Percentiles rank a stretch among this genome's conserved stretches.
Evolutionary conservation across 2,797 vertebrate species (phyloP).

Genomic region (Gymnocypris eckloni): DNA sequence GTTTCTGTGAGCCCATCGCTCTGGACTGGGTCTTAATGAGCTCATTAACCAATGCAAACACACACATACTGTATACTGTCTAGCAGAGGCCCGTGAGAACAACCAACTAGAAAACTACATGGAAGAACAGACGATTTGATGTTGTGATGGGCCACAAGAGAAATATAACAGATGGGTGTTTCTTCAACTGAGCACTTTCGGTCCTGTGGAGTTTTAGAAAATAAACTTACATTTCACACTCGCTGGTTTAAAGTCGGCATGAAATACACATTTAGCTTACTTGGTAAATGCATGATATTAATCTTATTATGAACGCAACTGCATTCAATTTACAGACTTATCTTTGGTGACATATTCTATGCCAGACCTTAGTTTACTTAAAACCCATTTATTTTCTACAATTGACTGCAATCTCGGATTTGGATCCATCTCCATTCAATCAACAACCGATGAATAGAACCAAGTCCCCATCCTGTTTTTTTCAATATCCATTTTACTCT

Average conservation of each 20-base stretch:
- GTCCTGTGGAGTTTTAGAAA: background rate
- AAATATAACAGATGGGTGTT: conserved; percentile 15
- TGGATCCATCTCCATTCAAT: too few relatives aligned
- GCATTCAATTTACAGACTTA: background rate
- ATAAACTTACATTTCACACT: background rate
- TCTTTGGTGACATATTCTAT: background rate
- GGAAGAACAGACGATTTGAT: background rate
- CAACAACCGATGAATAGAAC: too few relatives aligned
- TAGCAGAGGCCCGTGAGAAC: conserved; percentile 5
- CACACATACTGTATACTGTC: background rate
- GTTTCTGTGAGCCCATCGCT: background rate
- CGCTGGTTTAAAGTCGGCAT: background rate
- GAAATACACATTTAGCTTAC: background rate
- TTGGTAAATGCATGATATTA: background rate
- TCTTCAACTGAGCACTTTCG: background rate
- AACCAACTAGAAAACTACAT: background rate
- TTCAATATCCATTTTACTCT: too few relatives aligned
- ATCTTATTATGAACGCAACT: background rate
- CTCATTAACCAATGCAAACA: conserved; percentile 42
- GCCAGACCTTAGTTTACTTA: background rate
- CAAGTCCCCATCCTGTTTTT: too few relatives aligned
- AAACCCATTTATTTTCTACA: background rate
- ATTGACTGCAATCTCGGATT: background rate
- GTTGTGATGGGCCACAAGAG: conserved; percentile 2
- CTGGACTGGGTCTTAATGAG: conserved; percentile 39